These are phyloP conservation scores for Brachionus sp. DNA, from an alignment of 1,140 invertebrate species.

Conservation along the genomic window DNA sequence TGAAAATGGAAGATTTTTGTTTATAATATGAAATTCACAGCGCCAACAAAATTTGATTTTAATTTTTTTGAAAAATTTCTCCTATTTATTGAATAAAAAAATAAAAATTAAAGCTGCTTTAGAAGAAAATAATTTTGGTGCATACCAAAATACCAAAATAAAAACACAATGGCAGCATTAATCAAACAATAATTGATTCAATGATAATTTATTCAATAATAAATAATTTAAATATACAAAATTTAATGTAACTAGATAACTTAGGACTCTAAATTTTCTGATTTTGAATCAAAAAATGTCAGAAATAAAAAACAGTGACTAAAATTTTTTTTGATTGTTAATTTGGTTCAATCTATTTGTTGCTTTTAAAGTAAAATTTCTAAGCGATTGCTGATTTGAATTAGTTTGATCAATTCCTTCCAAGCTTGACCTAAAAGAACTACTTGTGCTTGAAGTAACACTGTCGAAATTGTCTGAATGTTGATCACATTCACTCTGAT, in stretches of 20 bases:
- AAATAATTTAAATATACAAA: not conserved
- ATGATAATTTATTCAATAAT: not conserved
- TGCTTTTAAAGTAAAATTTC: not conserved
- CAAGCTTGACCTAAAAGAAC: slow-evolving; percentile 31
- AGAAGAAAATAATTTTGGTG: too few species aligned
- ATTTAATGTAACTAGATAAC: not conserved
- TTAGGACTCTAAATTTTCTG: not conserved
- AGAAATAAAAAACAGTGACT: not conserved
- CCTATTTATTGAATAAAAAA: too few species aligned
- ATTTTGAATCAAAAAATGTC: slow-evolving; percentile 16
- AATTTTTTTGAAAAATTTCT: too few species aligned
- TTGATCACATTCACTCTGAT: slow-evolving; percentile 3
- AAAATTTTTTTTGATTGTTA: slow-evolving; percentile 18
- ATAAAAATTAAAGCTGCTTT: too few species aligned
- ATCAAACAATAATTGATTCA: not conserved
- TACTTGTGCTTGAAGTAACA: not conserved
- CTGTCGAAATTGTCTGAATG: slow-evolving; percentile 26
- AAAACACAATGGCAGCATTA: too few species aligned
- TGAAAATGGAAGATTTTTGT: too few species aligned
- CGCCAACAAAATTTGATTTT: too few species aligned
- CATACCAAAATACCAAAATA: too few species aligned
- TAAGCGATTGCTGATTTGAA: not conserved
- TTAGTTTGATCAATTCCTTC: slow-evolving; percentile 7
- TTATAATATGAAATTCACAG: too few species aligned
- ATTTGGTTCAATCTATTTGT: not conserved